Evolutionary conservation across 1,140 invertebrate species (phyloP).

Genomic region (Apolygus lucorum): DNA sequence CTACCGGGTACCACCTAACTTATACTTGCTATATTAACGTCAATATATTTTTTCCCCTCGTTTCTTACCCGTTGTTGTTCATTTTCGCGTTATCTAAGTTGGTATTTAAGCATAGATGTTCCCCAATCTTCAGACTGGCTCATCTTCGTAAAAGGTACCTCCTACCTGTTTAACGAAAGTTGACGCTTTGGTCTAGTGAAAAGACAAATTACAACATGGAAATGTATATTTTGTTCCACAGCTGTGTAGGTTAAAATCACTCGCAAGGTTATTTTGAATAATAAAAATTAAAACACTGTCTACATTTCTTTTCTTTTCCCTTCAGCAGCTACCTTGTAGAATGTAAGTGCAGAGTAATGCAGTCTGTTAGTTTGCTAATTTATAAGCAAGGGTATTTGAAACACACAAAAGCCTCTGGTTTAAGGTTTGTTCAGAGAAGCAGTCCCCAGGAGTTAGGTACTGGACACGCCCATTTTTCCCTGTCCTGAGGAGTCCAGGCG

Average conservation of each 20-base stretch:
- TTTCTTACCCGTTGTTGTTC: background rate
- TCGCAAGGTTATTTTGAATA: constrained; percentile 12
- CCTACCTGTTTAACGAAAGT: background rate
- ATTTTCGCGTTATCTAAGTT: background rate
- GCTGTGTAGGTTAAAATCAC: background rate
- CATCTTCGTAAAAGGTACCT: background rate
- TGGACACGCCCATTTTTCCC: no score
- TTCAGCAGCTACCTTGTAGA: no score
- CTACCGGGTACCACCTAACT: no score
- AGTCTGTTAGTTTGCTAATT: no score
- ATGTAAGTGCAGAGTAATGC: no score
- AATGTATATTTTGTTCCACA: constrained; percentile 14
- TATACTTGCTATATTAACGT: background rate
- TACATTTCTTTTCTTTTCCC: no score
- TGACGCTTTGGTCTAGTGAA: background rate
- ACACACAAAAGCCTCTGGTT: no score
- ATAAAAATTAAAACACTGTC: constrained; percentile 3
- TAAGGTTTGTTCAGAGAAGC: no score
- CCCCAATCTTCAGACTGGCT: background rate
- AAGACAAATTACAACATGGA: background rate
- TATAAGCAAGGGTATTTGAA: no score
- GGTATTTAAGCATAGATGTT: background rate
- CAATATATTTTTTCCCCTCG: background rate
- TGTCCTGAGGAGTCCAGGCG: no score
- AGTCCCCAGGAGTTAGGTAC: no score